Percentiles rank a stretch among this genome's conserved stretches.
phyloP scores from a whole-genome alignment of 2,797 vertebrate species.

The Xiphophorus birchmanni region DNA sequence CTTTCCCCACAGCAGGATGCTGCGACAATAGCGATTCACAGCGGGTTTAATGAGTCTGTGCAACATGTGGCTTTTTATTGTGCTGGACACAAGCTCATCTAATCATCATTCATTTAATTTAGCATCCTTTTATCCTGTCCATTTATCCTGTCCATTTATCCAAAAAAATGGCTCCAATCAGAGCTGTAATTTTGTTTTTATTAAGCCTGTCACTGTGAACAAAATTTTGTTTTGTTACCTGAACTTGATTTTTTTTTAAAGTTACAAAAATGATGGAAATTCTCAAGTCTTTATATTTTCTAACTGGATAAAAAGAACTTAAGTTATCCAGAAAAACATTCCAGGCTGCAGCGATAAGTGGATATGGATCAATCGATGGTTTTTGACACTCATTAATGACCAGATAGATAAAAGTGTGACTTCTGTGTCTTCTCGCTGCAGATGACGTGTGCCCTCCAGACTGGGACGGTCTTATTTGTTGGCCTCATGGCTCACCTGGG shows the following conservation, averaged over 20 bases:
- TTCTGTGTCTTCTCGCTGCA: slow-evolving; percentile 43
- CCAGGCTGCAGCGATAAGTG: background rate
- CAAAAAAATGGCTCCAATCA: background rate
- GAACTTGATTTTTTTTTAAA: background rate
- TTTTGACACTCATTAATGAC: background rate
- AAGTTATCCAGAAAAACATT: background rate
- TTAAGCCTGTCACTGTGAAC: background rate
- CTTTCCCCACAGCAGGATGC: background rate
- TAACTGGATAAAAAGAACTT: background rate
- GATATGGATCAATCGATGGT: background rate
- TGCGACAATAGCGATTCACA: background rate
- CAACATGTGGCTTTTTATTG: background rate
- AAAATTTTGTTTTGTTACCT: background rate
- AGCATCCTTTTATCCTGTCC: background rate
- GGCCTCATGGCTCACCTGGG: slow-evolving; percentile 87
- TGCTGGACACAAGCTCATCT: background rate
- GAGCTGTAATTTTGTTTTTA: background rate
- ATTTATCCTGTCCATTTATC: background rate
- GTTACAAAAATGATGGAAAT: background rate
- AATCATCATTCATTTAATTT: background rate
- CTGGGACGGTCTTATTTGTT: slow-evolving; percentile 93
- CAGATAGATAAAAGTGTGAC: slow-evolving; percentile 5
- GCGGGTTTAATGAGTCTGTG: background rate
- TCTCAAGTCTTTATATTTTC: background rate
- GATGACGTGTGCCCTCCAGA: slow-evolving; percentile 86